Percentiles rank a stretch among this genome's conserved stretches.
Conservation (phyloP, 2,888 invertebrate genomes). For the Brachyptera putata region DNA sequence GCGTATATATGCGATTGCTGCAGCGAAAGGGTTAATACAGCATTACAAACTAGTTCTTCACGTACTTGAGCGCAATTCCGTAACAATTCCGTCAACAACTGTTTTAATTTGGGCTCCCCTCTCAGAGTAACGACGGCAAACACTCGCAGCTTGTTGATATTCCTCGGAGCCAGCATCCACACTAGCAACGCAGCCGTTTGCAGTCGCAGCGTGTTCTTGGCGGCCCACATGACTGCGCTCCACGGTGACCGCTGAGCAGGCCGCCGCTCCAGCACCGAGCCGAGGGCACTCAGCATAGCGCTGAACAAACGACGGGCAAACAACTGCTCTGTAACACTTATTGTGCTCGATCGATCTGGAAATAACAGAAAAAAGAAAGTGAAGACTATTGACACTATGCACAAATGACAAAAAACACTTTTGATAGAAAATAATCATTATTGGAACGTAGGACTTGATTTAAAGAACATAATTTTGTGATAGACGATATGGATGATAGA, state of each 20-base stretch:
- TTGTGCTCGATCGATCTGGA: slow-evolving; percentile 37
- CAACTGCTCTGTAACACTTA: slow-evolving; percentile 44
- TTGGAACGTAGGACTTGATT: too few species aligned
- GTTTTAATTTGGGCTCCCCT: slow-evolving; percentile 46
- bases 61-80: neutral
- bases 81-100: slow-evolving; percentile 43
- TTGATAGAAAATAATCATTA: too few species aligned
- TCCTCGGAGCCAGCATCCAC: slow-evolving; percentile 48
- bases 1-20: too few species aligned
- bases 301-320: slow-evolving; percentile 49
- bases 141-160: slow-evolving; percentile 45
- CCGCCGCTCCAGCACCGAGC: slow-evolving; percentile 40
- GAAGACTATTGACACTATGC: neutral
- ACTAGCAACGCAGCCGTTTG: slow-evolving; percentile 47
- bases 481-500: too few species aligned
- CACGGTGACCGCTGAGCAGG: slow-evolving; percentile 32
- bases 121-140: slow-evolving; percentile 47
- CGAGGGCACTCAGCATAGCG: slow-evolving; percentile 49
- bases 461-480: too few species aligned
- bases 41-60: too few species aligned
- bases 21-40: too few species aligned
- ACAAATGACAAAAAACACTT: neutral
- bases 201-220: slow-evolving; percentile 42
- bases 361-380: too few species aligned
- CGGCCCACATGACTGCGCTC: slow-evolving; percentile 39